These are phyloP conservation scores for Phymanthus crucifer DNA, from an alignment of 92 coral and sea anemone genomes.

Conservation along the genomic window DNA sequence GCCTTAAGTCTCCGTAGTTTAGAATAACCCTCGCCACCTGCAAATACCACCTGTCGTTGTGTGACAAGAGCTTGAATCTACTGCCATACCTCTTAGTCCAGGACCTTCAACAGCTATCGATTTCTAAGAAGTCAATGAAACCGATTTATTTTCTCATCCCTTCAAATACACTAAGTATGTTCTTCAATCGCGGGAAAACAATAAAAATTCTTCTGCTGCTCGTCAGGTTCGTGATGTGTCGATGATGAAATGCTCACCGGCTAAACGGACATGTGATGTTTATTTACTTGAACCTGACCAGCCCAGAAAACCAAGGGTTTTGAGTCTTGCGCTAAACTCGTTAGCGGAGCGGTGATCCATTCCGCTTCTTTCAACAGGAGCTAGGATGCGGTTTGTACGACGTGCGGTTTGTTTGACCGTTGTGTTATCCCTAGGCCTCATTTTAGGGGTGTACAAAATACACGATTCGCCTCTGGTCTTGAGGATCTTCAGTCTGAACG, in stretches of 20 bases:
- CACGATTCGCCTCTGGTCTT: constrained; percentile 19
- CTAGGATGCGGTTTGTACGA: not conserved
- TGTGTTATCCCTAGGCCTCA: constrained; percentile 26
- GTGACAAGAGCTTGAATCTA: not conserved
- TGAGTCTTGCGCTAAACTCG: not conserved
- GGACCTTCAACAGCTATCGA: not conserved
- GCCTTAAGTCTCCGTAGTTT: too few species aligned
- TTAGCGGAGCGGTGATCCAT: not conserved
- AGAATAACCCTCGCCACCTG: constrained; percentile 4
- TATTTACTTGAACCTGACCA: not conserved
- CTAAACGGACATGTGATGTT: constrained; percentile 1
- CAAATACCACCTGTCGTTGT: not conserved
- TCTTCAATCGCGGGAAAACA: not conserved
- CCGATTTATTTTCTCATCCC: not conserved
- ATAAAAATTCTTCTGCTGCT: not conserved
- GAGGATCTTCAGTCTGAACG: constrained; percentile 19
- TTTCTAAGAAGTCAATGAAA: not conserved
- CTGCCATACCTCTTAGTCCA: not conserved
- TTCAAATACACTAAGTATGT: too few species aligned
- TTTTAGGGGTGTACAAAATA: constrained; percentile 25
- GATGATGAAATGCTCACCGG: constrained; percentile 4
- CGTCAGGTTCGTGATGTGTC: not conserved
- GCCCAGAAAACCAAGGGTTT: not conserved
- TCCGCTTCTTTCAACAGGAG: not conserved
- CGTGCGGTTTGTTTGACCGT: not conserved